Evolutionary conservation across 1,140 invertebrate species (phyloP).

Genomic region (Laupala kohalensis): DNA sequence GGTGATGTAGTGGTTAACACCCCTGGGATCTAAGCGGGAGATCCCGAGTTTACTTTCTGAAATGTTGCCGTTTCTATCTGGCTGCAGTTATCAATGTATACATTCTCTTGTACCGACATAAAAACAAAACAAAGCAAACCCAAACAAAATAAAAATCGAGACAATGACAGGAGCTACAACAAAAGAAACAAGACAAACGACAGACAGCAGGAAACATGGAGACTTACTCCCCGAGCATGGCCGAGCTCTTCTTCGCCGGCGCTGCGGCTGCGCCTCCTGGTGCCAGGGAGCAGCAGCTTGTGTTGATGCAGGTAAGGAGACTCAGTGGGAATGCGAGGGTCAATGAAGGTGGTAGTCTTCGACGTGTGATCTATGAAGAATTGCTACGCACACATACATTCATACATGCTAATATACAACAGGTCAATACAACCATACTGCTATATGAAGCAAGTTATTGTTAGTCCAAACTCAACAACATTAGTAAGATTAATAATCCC

Average conservation of each 20-base stretch:
- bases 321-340: constrained; percentile 80
- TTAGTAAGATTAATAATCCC: not conserved
- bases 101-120: too few relatives aligned
- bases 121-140: not conserved
- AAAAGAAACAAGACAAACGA: not conserved
- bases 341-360: constrained; percentile 89
- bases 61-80: too few relatives aligned
- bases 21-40: too few relatives aligned
- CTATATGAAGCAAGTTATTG: too few relatives aligned
- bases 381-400: constrained; percentile 38
- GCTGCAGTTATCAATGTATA: too few relatives aligned
- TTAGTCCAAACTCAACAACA: too few relatives aligned
- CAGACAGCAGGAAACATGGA: not conserved
- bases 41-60: too few relatives aligned
- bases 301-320: constrained; percentile 31
- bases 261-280: constrained; percentile 20
- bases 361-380: constrained; percentile 93
- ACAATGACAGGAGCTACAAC: not conserved
- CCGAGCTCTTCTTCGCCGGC: constrained; percentile 30
- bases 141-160: not conserved
- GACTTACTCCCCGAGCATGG: constrained; percentile 8
- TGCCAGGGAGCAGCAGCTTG: constrained; percentile 21
- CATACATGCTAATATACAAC: not conserved
- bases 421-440: not conserved
- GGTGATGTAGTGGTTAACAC: too few relatives aligned